These are phyloP conservation scores for Setipinna tenuifilis DNA, from an alignment of 2,797 vertebrate genomes.

Conservation along the genomic window DNA sequence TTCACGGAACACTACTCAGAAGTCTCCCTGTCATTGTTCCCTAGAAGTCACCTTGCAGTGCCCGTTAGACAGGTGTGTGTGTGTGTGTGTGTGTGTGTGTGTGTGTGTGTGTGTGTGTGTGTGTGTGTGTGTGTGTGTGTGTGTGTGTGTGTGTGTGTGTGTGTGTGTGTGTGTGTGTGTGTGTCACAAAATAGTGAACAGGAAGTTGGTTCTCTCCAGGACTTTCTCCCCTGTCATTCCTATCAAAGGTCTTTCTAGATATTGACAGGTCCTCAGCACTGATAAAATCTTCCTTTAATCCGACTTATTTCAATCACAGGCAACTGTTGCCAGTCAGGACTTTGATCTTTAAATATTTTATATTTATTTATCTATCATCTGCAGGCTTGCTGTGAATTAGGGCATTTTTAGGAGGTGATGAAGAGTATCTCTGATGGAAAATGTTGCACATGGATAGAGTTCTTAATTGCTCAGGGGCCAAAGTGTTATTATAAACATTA, in stretches of 20 bases:
- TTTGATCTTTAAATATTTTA: conserved; percentile 30
- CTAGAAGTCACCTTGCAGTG: neutral
- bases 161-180: neutral
- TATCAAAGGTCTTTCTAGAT: conserved; percentile 60
- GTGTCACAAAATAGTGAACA: neutral
- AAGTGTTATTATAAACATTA: neutral
- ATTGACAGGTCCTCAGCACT: conserved; percentile 61
- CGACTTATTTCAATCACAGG: conserved; percentile 54
- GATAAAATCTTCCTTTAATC: conserved; percentile 71
- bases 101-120: conserved; percentile 11
- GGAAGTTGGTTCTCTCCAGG: neutral
- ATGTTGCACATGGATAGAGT: neutral
- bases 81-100: conserved; percentile 6
- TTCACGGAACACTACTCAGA: neutral
- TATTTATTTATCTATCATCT: conserved; percentile 31
- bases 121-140: conserved; percentile 9
- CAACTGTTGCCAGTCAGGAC: conserved; percentile 37
- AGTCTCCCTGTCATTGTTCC: neutral
- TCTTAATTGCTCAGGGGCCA: neutral
- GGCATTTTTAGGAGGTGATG: neutral
- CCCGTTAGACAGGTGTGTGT: neutral
- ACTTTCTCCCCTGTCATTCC: conserved; percentile 49
- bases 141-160: conserved; percentile 15
- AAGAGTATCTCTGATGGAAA: neutral
- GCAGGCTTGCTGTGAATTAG: neutral